A percentile compares a stretch with the other conserved stretches of the same genome.
phyloP scores from a whole-genome alignment of 2,888 invertebrate genomes.

The Erynnis tages region DNA sequence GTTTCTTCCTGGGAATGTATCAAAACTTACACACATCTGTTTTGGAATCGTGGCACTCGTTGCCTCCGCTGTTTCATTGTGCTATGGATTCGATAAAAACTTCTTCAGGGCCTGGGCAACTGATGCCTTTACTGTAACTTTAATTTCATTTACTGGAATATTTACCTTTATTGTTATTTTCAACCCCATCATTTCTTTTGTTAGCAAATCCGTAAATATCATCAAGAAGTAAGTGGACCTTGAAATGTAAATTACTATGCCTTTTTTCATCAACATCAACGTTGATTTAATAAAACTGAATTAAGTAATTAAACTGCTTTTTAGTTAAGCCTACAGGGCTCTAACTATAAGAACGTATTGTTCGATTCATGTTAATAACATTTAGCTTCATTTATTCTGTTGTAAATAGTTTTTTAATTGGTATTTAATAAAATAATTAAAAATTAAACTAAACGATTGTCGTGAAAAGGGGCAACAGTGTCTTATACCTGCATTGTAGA shows the following conservation, averaged over 20 bases:
- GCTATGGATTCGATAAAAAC: conserved; percentile 54
- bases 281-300: too few species aligned
- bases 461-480: too few species aligned
- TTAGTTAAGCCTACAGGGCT: too few species aligned
- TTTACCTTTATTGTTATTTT: conserved; percentile 47
- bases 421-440: too few species aligned
- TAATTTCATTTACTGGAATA: conserved; percentile 46
- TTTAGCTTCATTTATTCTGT: too few species aligned
- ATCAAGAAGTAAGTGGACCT: conserved; percentile 24
- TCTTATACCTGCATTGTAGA: too few species aligned
- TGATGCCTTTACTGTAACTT: conserved; percentile 37
- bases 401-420: too few species aligned
- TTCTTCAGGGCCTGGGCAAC: conserved; percentile 45
- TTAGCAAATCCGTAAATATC: conserved; percentile 34
- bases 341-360: too few species aligned
- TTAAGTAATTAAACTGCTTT: too few species aligned
- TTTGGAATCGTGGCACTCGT: conserved; percentile 47
- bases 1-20: conserved; percentile 36
- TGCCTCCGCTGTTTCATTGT: conserved; percentile 44
- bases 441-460: too few species aligned
- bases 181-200: conserved; percentile 49
- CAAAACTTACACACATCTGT: conserved; percentile 43
- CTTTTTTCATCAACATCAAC: too few species aligned
- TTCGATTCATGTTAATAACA: too few species aligned
- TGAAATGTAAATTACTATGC: background rate